phyloP scores from a whole-genome alignment of 2,888 invertebrate species.

The Noctua janthina region DNA sequence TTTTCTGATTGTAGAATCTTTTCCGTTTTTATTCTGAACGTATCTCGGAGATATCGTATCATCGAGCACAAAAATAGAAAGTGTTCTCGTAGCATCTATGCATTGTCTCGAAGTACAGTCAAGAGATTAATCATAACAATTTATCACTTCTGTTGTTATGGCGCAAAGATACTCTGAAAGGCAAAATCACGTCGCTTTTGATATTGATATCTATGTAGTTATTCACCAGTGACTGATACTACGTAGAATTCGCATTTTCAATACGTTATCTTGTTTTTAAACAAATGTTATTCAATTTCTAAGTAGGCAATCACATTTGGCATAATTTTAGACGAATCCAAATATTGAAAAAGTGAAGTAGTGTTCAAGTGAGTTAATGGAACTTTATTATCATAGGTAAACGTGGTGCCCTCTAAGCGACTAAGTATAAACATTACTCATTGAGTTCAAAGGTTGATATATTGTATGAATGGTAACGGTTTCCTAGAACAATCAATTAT shows the following conservation, averaged over 20 bases:
- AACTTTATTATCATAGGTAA: conserved; percentile 2
- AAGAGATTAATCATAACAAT: conserved; percentile 38
- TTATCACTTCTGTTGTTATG: conserved; percentile 36
- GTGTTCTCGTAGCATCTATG: conserved; percentile 22
- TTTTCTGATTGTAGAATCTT: neutral
- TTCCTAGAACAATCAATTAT: conserved; percentile 6
- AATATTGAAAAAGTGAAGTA: conserved; percentile 41
- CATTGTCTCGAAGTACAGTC: conserved; percentile 45
- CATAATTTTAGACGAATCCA: conserved; percentile 14
- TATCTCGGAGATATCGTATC: conserved; percentile 23
- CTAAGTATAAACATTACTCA: conserved; percentile 7
- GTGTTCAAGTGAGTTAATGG: conserved; percentile 27
- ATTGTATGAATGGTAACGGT: conserved; percentile 13
- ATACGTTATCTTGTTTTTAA: conserved; percentile 49
- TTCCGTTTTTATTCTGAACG: conserved; percentile 1
- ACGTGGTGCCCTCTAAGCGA: conserved; percentile 5
- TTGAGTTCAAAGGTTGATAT: conserved; percentile 28
- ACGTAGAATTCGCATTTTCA: conserved; percentile 25
- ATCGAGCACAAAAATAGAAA: conserved; percentile 46
- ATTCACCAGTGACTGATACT: conserved; percentile 37
- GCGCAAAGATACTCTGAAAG: conserved; percentile 4
- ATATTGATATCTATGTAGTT: conserved; percentile 22
- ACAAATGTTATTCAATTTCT: conserved; percentile 30
- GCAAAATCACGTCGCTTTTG: conserved; percentile 25
- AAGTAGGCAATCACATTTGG: conserved; percentile 18